Conservation (phyloP, 2,797 vertebrate genomes). For the Orestias chungarensis region DNA sequence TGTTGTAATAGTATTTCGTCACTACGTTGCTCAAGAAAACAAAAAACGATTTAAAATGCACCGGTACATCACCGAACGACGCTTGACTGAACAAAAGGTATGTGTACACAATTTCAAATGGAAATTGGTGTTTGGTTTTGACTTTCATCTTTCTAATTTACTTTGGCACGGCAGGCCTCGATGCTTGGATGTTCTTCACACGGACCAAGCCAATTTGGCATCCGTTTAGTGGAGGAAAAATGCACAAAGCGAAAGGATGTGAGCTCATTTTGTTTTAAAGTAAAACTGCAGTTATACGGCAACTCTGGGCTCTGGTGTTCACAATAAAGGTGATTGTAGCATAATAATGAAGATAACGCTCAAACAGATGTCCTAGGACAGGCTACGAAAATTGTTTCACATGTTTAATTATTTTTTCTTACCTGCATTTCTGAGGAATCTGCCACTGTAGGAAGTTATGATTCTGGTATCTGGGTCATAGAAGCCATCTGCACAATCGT, state of each 20-base stretch:
- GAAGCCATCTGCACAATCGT: slow-evolving; percentile 94
- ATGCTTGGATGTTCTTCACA: slow-evolving; percentile 43
- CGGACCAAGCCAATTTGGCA: slow-evolving; percentile 47
- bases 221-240: slow-evolving; percentile 27
- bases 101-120: slow-evolving; percentile 46
- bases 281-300: slow-evolving; percentile 9
- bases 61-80: slow-evolving; percentile 30
- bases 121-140: slow-evolving; percentile 44
- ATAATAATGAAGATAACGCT: slow-evolving; percentile 12
- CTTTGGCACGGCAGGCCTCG: slow-evolving; percentile 28
- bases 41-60: slow-evolving; percentile 25
- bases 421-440: slow-evolving; percentile 92
- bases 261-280: slow-evolving; percentile 18
- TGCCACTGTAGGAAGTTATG: slow-evolving; percentile 79
- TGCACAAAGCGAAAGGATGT: slow-evolving; percentile 20
- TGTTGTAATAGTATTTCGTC: neutral
- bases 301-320: neutral
- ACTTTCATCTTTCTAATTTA: slow-evolving; percentile 53
- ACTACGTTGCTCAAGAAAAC: slow-evolving; percentile 5
- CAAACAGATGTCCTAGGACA: neutral
- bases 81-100: slow-evolving; percentile 29
- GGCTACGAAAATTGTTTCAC: slow-evolving; percentile 1
- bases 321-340: neutral
- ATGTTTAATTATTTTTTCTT: slow-evolving; percentile 42
- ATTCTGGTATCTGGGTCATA: slow-evolving; percentile 86